phyloP scores from a whole-genome alignment of 1,140 invertebrate genomes.

The silkworm (Bombyx mori) region ASM3026992v2 NC_085132.1:4613001-4613500 shows the following conservation, averaged over 20 bases:
- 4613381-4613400: no score
- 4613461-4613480: neutral
- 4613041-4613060: slow-evolving; percentile 36
- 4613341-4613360: no score
- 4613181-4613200: slow-evolving; percentile 24
- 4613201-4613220: slow-evolving; percentile 34
- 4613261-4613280: no score
- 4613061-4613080: slow-evolving; percentile 44
- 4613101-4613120: slow-evolving; percentile 34
- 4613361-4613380: no score
- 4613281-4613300: no score
- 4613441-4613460: no score
- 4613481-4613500: neutral
- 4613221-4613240: slow-evolving; percentile 19
- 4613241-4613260: no score
- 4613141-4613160: slow-evolving; percentile 41
- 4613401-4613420: no score
- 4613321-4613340: no score
- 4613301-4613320: no score
- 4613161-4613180: slow-evolving; percentile 27
- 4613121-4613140: slow-evolving; percentile 27
- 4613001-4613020: no score
- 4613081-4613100: slow-evolving; percentile 32
- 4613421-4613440: no score
- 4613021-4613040: neutral